Evolutionary conservation across 92 coral and sea anemone genomes (phyloP), one percentile per base, ranked within the genome.

Genomic region (Heliopora coerulea): DNA sequence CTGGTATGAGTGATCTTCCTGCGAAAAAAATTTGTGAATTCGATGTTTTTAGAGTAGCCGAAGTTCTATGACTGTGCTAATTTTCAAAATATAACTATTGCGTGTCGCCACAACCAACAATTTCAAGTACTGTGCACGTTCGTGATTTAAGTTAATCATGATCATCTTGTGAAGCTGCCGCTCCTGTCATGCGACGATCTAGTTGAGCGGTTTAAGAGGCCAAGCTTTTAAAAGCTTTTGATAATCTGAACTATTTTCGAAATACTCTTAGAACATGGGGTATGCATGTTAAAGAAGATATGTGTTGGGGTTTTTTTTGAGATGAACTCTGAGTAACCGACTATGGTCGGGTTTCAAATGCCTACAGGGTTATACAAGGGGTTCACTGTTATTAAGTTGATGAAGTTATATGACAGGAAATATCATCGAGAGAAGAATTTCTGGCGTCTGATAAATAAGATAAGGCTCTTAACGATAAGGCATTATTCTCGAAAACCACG

Each of bases 341-440:
- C n/a, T 18, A 17, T 11, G 28, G 28, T 1, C 29, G 25, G 28
- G n/a, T 26, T 63, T 0, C 26, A 28, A 26, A n/a, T 44, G 58
- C 41, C 54, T 67, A 27, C 39, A 31, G 54, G 74, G 74, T 44
- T 67, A 18, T 24, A 25, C 19, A 56, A 49, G 74, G 74, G 48
- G 74, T 67, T 56, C 74, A 26, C 24, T 13, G 49, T 1, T 48
- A 67, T 67, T 49, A 67, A 65, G 74, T 25, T 67, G 74, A 34
- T 67, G 74, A 44, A 67, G 48, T 21, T 59, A 46, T 44, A 25
- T 48, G 74, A 67, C 74, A 48, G 74, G 74, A 67, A 67, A 67
- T 26, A 67, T 44, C 59, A 25, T 24, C 54, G 59, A 14, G 54
- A 25, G 41, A 67, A 23, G 74, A 67, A 67, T 67, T 67, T 67